Percentiles rank a stretch among this genome's conserved stretches.
These are phyloP conservation scores for Seriola quinqueradiata DNA, from an alignment of 2,113 vertebrate genomes.

Conservation along the genomic window DNA sequence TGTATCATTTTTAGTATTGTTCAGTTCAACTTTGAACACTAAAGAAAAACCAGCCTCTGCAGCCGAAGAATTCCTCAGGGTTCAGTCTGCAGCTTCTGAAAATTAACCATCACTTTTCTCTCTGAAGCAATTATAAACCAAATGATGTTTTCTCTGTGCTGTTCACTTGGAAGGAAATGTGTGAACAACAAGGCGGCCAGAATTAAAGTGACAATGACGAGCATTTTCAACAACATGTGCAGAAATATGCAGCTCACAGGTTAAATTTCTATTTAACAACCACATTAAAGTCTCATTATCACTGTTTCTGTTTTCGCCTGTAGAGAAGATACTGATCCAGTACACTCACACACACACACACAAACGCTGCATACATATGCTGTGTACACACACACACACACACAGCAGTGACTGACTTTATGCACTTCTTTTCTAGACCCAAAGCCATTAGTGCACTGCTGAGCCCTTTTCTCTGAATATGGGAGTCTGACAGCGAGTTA, in stretches of 20 bases:
- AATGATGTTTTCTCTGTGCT: background rate
- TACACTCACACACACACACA: background rate
- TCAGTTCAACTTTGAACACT: too few relatives aligned
- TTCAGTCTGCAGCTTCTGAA: background rate
- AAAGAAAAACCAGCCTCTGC: background rate
- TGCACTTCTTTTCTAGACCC: slow-evolving; percentile 19
- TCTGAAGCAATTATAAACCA: background rate
- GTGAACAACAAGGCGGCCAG: background rate
- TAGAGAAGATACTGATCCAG: background rate
- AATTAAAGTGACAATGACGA: background rate
- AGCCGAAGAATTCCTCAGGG: background rate
- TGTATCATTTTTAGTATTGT: too few relatives aligned
- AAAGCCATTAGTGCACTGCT: slow-evolving; percentile 37
- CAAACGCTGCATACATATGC: background rate
- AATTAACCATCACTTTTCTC: background rate
- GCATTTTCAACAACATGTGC: background rate
- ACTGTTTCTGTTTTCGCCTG: background rate
- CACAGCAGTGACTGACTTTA: slow-evolving; percentile 1
- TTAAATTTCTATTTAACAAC: background rate
- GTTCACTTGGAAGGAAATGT: background rate
- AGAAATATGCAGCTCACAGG: background rate
- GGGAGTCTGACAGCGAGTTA: slow-evolving; percentile 20
- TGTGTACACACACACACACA: background rate
- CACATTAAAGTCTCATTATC: slow-evolving; percentile 12
- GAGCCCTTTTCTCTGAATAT: slow-evolving; percentile 28